Conservation (phyloP, 2,888 invertebrate genomes). For the Pachymerium ferrugineum region DNA sequence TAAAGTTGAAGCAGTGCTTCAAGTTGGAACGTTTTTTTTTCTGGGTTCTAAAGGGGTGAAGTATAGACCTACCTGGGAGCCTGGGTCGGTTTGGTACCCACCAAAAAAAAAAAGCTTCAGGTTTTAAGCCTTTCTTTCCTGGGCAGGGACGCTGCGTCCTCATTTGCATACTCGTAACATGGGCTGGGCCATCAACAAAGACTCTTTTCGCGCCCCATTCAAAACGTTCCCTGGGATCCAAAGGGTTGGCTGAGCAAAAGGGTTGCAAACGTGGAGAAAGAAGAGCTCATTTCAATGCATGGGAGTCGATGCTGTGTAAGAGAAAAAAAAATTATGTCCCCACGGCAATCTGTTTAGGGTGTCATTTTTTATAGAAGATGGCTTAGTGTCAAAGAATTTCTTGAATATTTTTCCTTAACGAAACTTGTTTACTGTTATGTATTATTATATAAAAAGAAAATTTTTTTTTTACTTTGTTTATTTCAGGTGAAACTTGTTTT, state of each 20-base stretch:
- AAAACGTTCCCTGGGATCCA: slow-evolving; percentile 17
- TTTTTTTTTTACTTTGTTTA: background rate
- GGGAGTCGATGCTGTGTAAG: slow-evolving; percentile 11
- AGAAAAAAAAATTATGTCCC: slow-evolving; percentile 7
- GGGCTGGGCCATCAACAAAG: slow-evolving; percentile 16
- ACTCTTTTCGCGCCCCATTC: slow-evolving; percentile 17
- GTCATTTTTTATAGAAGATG: slow-evolving; percentile 11
- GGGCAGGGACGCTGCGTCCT: slow-evolving; percentile 6
- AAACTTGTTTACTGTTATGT: background rate
- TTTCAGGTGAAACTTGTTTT: background rate
- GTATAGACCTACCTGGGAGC: slow-evolving; percentile 13
- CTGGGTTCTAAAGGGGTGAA: slow-evolving; percentile 14
- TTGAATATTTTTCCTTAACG: background rate
- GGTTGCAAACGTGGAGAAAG: slow-evolving; percentile 14
- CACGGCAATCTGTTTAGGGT: slow-evolving; percentile 17
- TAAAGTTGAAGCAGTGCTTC: slow-evolving; percentile 4
- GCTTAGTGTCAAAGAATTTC: slow-evolving; percentile 11
- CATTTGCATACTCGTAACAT: slow-evolving; percentile 19
- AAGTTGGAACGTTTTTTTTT: background rate
- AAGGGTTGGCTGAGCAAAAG: slow-evolving; percentile 11
- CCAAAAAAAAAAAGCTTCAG: slow-evolving; percentile 2
- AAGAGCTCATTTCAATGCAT: slow-evolving; percentile 15
- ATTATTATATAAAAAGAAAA: too few relatives aligned
- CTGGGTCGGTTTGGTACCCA: slow-evolving; percentile 16
- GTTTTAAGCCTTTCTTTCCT: slow-evolving; percentile 15